Percentiles rank a stretch among this genome's conserved stretches.
Evolutionary conservation across 2,113 vertebrate genomes (phyloP).

Genomic region (Semnornis frantzii): DNA sequence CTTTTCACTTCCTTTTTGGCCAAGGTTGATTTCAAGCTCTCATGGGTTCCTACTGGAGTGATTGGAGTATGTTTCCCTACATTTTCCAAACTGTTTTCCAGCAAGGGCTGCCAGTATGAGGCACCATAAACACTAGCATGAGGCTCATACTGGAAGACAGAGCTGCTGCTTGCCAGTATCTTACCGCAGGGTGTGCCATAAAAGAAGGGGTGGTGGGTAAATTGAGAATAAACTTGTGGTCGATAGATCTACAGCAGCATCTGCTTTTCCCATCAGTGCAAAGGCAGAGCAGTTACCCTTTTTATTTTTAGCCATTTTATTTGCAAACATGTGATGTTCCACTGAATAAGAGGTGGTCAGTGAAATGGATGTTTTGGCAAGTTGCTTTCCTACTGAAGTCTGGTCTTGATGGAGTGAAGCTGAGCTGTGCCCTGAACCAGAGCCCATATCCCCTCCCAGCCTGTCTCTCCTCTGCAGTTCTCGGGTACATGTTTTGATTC

Average conservation of each 20-base stretch:
- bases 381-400: neutral
- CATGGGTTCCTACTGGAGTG: neutral
- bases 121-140: neutral
- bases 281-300: neutral
- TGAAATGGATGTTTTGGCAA: slow-evolving; percentile 21
- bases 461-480: neutral
- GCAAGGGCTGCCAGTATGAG: neutral
- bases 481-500: neutral
- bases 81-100: slow-evolving; percentile 43
- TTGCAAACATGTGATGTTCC: slow-evolving; percentile 33
- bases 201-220: slow-evolving; percentile 18
- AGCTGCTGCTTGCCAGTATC: slow-evolving; percentile 29
- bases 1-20: slow-evolving; percentile 10
- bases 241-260: slow-evolving; percentile 1
- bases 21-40: neutral
- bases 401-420: neutral
- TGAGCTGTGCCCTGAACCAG: neutral
- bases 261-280: slow-evolving; percentile 48
- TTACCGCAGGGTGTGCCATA: neutral
- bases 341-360: slow-evolving; percentile 7
- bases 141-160: neutral
- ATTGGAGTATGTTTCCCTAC: neutral
- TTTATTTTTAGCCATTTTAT: slow-evolving; percentile 37
- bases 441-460: neutral
- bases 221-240: slow-evolving; percentile 13